Evolutionary conservation across 2,113 vertebrate species (phyloP).

Genomic region (Cephalopterus ornatus): DNA sequence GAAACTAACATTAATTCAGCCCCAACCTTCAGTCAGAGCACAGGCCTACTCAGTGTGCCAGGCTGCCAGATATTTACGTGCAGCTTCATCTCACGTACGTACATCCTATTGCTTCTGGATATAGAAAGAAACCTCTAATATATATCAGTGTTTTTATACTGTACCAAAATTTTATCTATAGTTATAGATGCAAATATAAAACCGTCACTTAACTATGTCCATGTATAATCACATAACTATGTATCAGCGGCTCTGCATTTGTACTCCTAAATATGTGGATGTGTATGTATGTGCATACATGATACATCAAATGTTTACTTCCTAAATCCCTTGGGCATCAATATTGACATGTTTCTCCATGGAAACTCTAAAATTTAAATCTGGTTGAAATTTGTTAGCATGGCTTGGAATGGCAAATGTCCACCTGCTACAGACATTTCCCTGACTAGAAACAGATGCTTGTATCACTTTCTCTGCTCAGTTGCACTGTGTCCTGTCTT

Average conservation of each 20-base stretch:
- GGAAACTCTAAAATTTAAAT: neutral
- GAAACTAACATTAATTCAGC: conserved; percentile 55
- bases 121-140: neutral
- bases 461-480: neutral
- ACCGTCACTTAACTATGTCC: neutral
- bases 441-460: neutral
- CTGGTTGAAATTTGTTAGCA: neutral
- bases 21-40: conserved; percentile 35
- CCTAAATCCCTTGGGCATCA: neutral
- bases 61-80: conserved; percentile 27
- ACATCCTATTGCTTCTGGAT: conserved; percentile 7
- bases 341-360: neutral
- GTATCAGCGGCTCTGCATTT: neutral
- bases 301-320: no score
- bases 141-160: neutral
- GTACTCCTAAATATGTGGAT: neutral
- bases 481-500: neutral
- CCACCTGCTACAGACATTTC: neutral
- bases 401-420: neutral
- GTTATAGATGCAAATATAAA: neutral
- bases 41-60: conserved; percentile 36
- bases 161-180: neutral
- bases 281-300: no score
- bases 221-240: neutral
- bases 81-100: neutral